Evolutionary conservation across 2,113 vertebrate genomes (phyloP), one percentile per base, ranked within the genome.

Genomic region (Gorsachius goisagi): DNA sequence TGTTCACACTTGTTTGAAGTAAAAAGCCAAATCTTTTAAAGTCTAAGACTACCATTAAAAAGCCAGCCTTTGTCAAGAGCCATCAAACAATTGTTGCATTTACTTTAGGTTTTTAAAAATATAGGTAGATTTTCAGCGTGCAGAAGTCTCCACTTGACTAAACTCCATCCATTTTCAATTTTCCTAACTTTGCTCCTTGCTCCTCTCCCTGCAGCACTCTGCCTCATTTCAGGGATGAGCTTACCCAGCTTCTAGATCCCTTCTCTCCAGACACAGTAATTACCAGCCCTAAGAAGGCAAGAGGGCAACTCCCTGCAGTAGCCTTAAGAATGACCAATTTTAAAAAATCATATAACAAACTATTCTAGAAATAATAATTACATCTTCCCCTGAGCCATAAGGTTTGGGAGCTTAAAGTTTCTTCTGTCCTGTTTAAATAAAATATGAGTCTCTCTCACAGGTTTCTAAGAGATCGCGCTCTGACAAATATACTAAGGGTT

Each of bases 171-270:
- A 33, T 35, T 87, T 85, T 62, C 16, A 62, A 0, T 91, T 62
- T 39, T 58, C 35, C 12, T 73, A 17, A 26, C 69, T 80, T 68
- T 91, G 32, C 21, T 39, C 55, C 28, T 63, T 17, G 26, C 12
- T 37, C 30, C 15, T 26, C 8, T 2, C 9, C n/a, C 37, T 1
- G 0, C n/a, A 77, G 9, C 27, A 39, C 12, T 85, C 18, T 26
- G 27, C n/a, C n/a, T 91, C 44, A 45, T 64, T 64, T 73, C 28
- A 71, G 35, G 63, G 24, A 39, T 49, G 18, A 66, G 32, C 17
- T 74, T 62, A 53, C 30, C 24, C 13, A 8, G 33, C 37, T 50
- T 45, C 33, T 79, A 39, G 21, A 53, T 59, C 14, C 30, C 28
- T 27, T 50, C 37, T 82, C 26, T 89, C 28, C 17, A 64, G 49